phyloP scores from a whole-genome alignment of 2,113 vertebrate genomes.

The Zosterops japonicus region DNA sequence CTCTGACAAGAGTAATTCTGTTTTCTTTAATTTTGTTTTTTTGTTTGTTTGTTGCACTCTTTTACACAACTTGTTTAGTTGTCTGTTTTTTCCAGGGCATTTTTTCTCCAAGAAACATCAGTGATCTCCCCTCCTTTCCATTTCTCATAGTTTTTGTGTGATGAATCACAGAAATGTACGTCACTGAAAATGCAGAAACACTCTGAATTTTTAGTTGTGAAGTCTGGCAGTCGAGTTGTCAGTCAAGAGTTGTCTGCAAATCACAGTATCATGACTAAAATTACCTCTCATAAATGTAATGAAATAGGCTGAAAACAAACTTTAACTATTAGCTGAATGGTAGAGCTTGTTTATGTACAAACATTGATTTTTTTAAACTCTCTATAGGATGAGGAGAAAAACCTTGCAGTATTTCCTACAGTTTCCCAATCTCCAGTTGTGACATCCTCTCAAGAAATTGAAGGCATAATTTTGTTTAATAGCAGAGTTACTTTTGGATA shows the following conservation, averaged over 20 bases:
- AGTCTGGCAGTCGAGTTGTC: not conserved
- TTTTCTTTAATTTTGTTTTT: not conserved
- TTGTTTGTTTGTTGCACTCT: not conserved
- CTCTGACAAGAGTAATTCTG: not conserved
- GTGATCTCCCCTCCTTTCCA: not conserved
- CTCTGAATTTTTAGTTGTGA: not conserved
- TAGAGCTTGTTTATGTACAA: not conserved
- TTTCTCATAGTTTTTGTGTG: not conserved
- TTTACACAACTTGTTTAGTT: not conserved
- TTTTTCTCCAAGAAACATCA: not conserved
- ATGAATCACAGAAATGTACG: accelerated
- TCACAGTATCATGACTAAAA: not conserved
- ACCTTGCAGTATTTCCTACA: not conserved
- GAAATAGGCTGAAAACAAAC: not conserved
- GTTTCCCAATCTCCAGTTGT: not conserved
- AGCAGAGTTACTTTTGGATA: not conserved
- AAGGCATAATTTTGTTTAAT: not conserved
- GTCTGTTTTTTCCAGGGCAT: not conserved
- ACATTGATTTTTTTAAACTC: not conserved
- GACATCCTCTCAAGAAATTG: not conserved
- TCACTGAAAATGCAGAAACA: not conserved
- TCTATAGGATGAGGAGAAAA: not conserved
- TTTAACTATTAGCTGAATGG: not conserved
- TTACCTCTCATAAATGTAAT: not conserved
- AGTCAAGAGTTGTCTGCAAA: not conserved